phyloP scores from a whole-genome alignment of 2,888 invertebrate species.

The Gari tellinella region DNA sequence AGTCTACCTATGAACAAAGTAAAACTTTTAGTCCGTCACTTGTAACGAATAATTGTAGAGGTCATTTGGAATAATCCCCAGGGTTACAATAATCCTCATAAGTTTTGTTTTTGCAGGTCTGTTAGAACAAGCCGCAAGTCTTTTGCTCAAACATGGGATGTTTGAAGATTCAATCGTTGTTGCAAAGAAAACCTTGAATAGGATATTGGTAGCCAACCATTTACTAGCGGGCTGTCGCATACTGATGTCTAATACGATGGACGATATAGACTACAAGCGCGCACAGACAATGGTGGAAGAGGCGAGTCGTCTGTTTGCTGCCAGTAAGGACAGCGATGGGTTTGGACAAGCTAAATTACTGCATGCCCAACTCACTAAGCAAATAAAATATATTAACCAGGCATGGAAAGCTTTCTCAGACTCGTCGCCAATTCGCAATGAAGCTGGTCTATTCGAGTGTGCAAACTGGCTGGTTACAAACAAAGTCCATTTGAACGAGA shows the following conservation, averaged over 20 bases:
- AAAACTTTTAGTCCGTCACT: no score
- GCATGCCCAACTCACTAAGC: slow-evolving; percentile 33
- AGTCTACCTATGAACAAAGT: no score
- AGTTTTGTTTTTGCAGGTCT: slow-evolving; percentile 51
- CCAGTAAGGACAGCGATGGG: slow-evolving; percentile 36
- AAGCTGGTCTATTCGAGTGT: slow-evolving; percentile 67
- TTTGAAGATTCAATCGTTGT: slow-evolving; percentile 56
- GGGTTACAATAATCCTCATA: no score
- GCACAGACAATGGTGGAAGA: slow-evolving; percentile 39
- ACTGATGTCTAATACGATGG: slow-evolving; percentile 40
- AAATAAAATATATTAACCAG: slow-evolving; percentile 34
- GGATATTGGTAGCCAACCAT: slow-evolving; percentile 60
- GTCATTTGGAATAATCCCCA: no score
- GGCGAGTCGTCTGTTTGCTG: slow-evolving; percentile 49
- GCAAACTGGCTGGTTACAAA: slow-evolving; percentile 53
- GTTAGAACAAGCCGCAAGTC: slow-evolving; percentile 55
- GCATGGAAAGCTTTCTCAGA: slow-evolving; percentile 62
- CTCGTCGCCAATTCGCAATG: slow-evolving; percentile 58
- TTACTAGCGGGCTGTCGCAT: slow-evolving; percentile 59
- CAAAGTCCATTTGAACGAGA: slow-evolving; percentile 9
- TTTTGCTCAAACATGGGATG: slow-evolving; percentile 62
- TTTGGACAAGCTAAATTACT: slow-evolving; percentile 52
- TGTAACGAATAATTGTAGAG: no score
- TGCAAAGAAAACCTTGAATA: slow-evolving; percentile 58
- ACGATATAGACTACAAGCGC: background rate